Evolutionary conservation across 2,888 invertebrate species (phyloP), one percentile per base, ranked within the genome.

Genomic region (Polyommatus iphigenia): DNA sequence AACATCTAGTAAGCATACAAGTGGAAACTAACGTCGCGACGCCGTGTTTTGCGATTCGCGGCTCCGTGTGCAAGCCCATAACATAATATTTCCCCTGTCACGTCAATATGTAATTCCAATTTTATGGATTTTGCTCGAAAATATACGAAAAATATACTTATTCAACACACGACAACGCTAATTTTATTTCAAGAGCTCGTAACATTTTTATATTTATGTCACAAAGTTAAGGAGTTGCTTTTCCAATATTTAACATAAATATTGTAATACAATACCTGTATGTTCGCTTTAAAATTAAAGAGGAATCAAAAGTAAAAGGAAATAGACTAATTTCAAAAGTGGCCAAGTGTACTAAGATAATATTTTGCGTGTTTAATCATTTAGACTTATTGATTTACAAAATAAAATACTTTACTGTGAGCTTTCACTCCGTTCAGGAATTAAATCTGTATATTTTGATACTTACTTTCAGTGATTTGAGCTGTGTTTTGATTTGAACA

Each of bases 31-130:
- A 10, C 59, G 20, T 20, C n/a, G 24, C 13, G 46, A 46, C 24
- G 62, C 24, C 10, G 62, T 13, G 8, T 59, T 7, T 8, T 20
- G 20, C 59, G 13, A 24, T 67, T 67, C 24, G 62, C 24, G 10
- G 24, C 24, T 24, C 24, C 29, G 67, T 67, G 67, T 67, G 29
- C 13, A 32, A 67, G 67, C 67, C 67, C 18, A 54, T 18, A 73
- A 79, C 76, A 81, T 81, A 82, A 81, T 81, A 82, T 82, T 82
- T 81, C 77, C 62, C 76, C 81, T 80, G 82, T 82, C 82, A 78
- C 77, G 79, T 79, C 82, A 82, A 82, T 80, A 79, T 78, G 80
- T 80, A 80, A 82, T 82, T 82, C 80, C 80, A 80, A 82, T 82
- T 82, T 79, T 82, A 83, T 82, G 81, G 80, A 81, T 83, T 79